Conservation (phyloP, 2,888 invertebrate species). For the Mylabris sibirica region DNA sequence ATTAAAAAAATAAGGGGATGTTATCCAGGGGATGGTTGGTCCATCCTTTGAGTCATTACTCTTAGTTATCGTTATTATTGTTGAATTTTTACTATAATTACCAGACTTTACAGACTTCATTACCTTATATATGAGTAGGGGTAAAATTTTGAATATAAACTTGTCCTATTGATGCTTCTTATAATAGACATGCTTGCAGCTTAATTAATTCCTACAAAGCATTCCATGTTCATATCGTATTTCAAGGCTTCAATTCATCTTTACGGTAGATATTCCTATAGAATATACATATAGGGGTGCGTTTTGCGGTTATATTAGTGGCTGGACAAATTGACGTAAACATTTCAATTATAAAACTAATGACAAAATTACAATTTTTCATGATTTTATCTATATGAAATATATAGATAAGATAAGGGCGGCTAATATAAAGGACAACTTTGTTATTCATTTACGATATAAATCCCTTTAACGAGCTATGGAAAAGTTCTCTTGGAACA, state of each 20-base stretch:
- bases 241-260: conserved; percentile 33
- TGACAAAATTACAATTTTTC: no score
- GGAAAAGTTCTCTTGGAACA: conserved; percentile 32
- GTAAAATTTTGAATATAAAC: conserved; percentile 33
- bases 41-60: conserved; percentile 42
- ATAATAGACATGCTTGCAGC: conserved; percentile 27
- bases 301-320: background rate
- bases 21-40: background rate
- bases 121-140: conserved; percentile 40
- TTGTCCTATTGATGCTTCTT: conserved; percentile 38
- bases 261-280: background rate
- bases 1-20: background rate
- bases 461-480: conserved; percentile 40
- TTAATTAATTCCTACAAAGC: conserved; percentile 48
- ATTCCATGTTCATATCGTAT: conserved; percentile 42
- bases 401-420: background rate
- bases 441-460: conserved; percentile 30
- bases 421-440: conserved; percentile 20
- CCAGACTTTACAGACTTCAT: conserved; percentile 47
- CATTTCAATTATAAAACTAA: background rate
- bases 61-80: conserved; percentile 45
- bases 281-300: background rate
- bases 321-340: background rate
- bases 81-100: conserved; percentile 45
- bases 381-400: background rate